Conservation (phyloP, 2,888 invertebrate species). For the Metalampra italica region DNA sequence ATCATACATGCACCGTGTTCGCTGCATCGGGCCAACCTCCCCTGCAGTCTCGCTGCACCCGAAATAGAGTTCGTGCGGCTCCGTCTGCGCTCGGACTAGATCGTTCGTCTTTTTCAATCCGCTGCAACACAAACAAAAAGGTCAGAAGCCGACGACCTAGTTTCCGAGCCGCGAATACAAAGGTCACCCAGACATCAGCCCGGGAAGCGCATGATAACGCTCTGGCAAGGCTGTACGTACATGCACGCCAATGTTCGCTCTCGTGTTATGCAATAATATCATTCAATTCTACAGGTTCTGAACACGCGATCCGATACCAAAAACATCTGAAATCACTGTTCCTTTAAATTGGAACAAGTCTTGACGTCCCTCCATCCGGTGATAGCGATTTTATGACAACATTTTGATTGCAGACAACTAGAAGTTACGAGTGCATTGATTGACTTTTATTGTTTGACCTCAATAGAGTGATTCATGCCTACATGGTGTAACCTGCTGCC, state of each 20-base stretch:
- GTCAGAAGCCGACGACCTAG: slow-evolving; percentile 73
- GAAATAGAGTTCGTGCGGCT: slow-evolving; percentile 51
- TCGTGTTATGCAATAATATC: slow-evolving; percentile 40
- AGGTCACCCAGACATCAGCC: slow-evolving; percentile 65
- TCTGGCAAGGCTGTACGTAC: slow-evolving; percentile 59
- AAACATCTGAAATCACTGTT: slow-evolving; percentile 1
- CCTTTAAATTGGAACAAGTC: background rate
- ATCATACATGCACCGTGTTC: slow-evolving; percentile 5
- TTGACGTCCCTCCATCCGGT: slow-evolving; percentile 3
- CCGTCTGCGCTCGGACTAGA: slow-evolving; percentile 43
- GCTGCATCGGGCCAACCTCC: slow-evolving; percentile 26
- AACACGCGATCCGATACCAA: slow-evolving; percentile 25
- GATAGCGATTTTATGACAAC: slow-evolving; percentile 10
- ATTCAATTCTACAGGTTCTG: slow-evolving; percentile 16
- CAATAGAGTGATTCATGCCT: slow-evolving; percentile 31
- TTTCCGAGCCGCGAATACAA: slow-evolving; percentile 60
- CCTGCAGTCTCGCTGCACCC: slow-evolving; percentile 38
- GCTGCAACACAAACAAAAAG: slow-evolving; percentile 67
- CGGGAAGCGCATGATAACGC: slow-evolving; percentile 66
- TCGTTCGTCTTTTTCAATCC: slow-evolving; percentile 57
- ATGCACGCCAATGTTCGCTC: slow-evolving; percentile 39
- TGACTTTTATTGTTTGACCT: slow-evolving; percentile 37
- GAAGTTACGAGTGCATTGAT: slow-evolving; percentile 31
- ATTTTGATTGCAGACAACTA: slow-evolving; percentile 27
- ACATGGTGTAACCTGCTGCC: slow-evolving; percentile 1